Base-by-base conservation (phyloP, 2,888 invertebrate genomes). In the Hemicrepidius hirtus region DNA sequence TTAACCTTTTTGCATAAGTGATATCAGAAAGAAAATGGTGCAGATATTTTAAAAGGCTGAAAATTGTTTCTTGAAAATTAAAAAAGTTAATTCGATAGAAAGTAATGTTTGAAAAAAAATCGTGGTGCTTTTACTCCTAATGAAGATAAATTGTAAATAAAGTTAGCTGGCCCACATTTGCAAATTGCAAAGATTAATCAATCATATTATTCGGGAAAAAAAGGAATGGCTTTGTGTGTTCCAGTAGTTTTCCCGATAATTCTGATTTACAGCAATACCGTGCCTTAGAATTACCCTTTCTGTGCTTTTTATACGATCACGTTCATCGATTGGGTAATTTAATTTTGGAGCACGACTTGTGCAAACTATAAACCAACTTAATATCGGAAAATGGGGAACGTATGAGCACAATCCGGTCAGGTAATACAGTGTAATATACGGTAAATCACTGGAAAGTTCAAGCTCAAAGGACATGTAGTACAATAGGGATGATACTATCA, bases 401-500 rank as follows among this genome's bases (percentile, higher is more conserved):
- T 35, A 65, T 68, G 46, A 18, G 35, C 24, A 62, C 32, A 55
- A 59, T 59, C 57, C 67, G 62, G 69, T 50, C 24, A 32, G 65
- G 53, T 60, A 67, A 49, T 60, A 37, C 16, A 49, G 13, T 55
- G 41, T 41, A 71, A 63, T 65, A 63, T 49, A 50, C 68, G 64
- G 73, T 73, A 68, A 72, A 67, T 65, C 73, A 73, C 50, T 46
- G 62, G 16, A 72, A 71, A 67, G 67, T 53, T 66, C 60, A 71
- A 71, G 62, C 63, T 71, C 67, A 67, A 67, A 72, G 59, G 68
- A 59, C 64, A 64, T 66, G 37, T 20, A 57, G 63, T 64, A 68
- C 72, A 72, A 64, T 68, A 46, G 68, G 64, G 72, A 72, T 72
- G 72, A 72, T 72, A 68, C 72, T 68, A 72, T 72, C 72, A 18